phyloP scores from a whole-genome alignment of 35 echinoderm and acorn worm genomes.

The Patiria miniata region DNA sequence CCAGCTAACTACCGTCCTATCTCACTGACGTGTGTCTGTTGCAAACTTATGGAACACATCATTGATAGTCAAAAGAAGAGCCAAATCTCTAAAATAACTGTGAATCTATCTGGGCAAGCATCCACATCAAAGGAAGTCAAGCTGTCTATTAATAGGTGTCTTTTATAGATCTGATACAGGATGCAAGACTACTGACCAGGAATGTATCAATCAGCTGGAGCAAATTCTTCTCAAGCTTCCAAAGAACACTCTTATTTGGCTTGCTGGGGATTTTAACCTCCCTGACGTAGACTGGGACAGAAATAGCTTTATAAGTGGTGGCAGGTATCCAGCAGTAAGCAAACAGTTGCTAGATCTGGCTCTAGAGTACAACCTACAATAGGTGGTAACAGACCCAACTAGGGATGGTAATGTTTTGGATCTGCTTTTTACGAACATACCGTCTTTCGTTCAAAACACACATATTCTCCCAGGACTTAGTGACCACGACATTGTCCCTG shows the following conservation, averaged over 20 bases:
- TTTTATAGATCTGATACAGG: too few species aligned
- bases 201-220: constrained; percentile 7
- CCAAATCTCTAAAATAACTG: not conserved
- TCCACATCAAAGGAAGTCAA: constrained; percentile 36
- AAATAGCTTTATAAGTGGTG: constrained; percentile 11
- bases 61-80: constrained; percentile 33
- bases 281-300: constrained; percentile 30
- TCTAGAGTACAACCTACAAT: constrained; percentile 2
- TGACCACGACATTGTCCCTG: constrained; percentile 45
- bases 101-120: constrained; percentile 38
- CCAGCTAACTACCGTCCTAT: too few species aligned
- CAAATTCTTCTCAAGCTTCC: constrained; percentile 7
- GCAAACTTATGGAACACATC: too few species aligned
- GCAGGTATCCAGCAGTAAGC: constrained; percentile 24
- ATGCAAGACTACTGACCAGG: too few species aligned
- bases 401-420: constrained; percentile 31
- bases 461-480: not conserved
- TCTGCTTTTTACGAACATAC: constrained; percentile 34
- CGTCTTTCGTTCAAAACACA: constrained; percentile 21
- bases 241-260: constrained; percentile 17
- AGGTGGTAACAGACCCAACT: constrained; percentile 21
- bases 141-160: not conserved
- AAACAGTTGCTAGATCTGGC: constrained; percentile 26
- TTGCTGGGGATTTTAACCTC: constrained; percentile 39
- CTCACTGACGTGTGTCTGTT: too few species aligned